These are phyloP conservation scores for Tetrax tetrax DNA, from an alignment of 2,113 vertebrate species.

Conservation along the genomic window DNA sequence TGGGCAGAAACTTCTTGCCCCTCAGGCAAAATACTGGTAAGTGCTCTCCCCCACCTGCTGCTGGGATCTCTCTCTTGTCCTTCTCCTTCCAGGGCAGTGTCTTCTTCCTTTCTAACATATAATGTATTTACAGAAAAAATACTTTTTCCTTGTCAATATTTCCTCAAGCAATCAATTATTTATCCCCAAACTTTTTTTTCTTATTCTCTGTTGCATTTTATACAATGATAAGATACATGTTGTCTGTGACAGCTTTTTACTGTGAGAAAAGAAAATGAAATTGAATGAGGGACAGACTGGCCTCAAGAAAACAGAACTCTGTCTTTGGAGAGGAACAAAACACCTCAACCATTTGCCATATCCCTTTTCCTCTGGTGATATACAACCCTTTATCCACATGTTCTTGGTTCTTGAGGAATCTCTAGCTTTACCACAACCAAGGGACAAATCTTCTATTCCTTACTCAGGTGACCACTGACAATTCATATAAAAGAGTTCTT, in stretches of 20 bases:
- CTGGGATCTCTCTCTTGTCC: not conserved
- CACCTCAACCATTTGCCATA: not conserved
- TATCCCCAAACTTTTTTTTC: not conserved
- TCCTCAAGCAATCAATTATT: conserved; percentile 48
- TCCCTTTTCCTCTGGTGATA: not conserved
- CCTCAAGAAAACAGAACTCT: not conserved
- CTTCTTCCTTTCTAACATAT: not conserved
- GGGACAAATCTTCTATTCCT: not conserved
- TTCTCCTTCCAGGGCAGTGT: not conserved
- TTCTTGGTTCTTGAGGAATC: not conserved
- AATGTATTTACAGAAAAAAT: not conserved
- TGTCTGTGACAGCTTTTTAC: not conserved
- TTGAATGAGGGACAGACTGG: not conserved
- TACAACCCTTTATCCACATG: not conserved
- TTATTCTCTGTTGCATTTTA: not conserved
- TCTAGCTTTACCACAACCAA: not conserved
- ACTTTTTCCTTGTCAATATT: not conserved
- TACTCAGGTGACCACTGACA: not conserved
- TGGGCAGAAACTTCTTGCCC: not conserved
- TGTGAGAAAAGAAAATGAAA: conserved; percentile 19
- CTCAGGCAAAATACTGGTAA: not conserved
- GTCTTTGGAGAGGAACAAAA: not conserved
- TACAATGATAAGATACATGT: not conserved
- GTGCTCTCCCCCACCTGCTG: not conserved
- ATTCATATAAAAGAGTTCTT: not conserved